Evolutionary conservation across 2,797 vertebrate genomes (phyloP), one percentile per base, ranked within the genome.

Genomic region (Holocentrus rufus): DNA sequence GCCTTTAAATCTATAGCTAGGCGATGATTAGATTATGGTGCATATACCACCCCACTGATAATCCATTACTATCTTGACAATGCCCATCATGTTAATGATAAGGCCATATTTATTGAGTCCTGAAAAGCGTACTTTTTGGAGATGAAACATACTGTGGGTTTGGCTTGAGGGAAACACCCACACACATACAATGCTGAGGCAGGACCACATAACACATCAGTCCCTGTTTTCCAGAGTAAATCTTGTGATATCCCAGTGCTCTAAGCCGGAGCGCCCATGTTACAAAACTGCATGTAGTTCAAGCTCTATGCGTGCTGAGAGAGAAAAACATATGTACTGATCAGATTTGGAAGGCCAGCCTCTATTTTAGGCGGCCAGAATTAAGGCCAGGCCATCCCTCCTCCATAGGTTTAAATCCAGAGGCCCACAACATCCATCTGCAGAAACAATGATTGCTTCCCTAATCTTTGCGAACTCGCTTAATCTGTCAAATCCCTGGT

Each of bases 401-500:
- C 44, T 79, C 50, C 71, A 57, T 79, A 75, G 75, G 79, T 85
- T 86, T 86, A 87, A 90, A 85, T 87, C 87, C 89, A 89, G 44
- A 7, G 72, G 76, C 39, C 27, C 13, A 65, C 27, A 7, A 47
- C 74, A 63, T 90, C 87, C 84, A 89, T 88, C 88, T 92, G 86
- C 76, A 91, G 80, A 86, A 88, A 91, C 91, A 93, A 92, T 89
- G 89, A 93, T 90, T 92, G 87, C 88, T 91, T 90, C 83, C 71
- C 80, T 93, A 91, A 93, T 92, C 90, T 93, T 92, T 89, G 74
- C 73, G 80, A 87, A 90, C 89, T 90, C 78, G 8, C 68, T 88
- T 93, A 92, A 93, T 92, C 90, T 85, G 85, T 87, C 83, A 92
- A 89, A 92, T 93, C 89, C 86, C 83, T 86, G 77, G 76, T 88